A percentile compares a stretch with the other conserved stretches of the same genome.
These are phyloP conservation scores for Cyanocitta stelleri DNA, from an alignment of 2,113 vertebrate species.

Conservation along the genomic window DNA sequence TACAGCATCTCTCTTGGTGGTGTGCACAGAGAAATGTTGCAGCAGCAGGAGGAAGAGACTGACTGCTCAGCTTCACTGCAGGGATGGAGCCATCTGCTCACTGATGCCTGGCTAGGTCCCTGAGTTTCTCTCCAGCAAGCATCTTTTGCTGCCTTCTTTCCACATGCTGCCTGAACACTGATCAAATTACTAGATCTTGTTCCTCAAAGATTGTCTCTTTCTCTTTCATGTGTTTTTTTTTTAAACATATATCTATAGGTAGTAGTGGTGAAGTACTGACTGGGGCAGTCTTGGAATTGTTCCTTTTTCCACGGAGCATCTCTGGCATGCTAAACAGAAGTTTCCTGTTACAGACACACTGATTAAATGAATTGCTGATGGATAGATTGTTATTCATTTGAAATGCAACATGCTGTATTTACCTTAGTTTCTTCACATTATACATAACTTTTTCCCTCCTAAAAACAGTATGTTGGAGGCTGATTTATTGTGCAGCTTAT, in stretches of 20 bases:
- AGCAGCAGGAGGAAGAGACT: not conserved
- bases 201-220: not conserved
- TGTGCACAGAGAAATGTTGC: not conserved
- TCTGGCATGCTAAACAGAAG: not conserved
- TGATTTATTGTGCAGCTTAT: not conserved
- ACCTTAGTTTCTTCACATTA: not conserved
- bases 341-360: not conserved
- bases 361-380: not conserved
- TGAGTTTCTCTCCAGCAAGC: not conserved
- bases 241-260: not conserved
- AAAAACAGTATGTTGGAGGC: not conserved
- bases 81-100: not conserved
- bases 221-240: not conserved
- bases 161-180: not conserved
- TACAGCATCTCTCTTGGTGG: not conserved
- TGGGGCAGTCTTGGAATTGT: not conserved
- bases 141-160: constrained; percentile 11
- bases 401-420: not conserved
- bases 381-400: not conserved
- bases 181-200: not conserved
- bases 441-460: not conserved
- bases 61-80: constrained; percentile 9
- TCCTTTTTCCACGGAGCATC: not conserved
- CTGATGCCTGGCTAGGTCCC: not conserved
- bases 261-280: not conserved